Base-by-base conservation (phyloP, 2,888 invertebrate species). In the Phaedon cochleariae region DNA sequence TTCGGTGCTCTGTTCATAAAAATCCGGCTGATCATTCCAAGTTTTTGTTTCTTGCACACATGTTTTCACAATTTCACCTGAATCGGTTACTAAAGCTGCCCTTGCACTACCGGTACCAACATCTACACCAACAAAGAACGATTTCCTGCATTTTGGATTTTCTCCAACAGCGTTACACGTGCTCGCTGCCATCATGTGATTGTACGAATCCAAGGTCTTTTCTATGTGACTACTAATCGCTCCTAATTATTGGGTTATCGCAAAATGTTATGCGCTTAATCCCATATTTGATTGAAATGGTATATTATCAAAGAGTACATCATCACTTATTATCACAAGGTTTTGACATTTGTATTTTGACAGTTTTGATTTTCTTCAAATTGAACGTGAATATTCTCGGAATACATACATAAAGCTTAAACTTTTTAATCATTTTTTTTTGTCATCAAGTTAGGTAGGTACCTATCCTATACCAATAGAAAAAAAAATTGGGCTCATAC, bases 81-180 rank as follows among this genome's bases (percentile, higher is more conserved):
- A 81, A 5, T 86, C 83, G 59, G 87, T 84, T 3, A 96, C 92
- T 34, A 97, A 84, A 2, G 93, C 96, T 6, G 94, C 96, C 71
- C 98, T 86, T 0, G 89, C 95, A 84, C 97, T 96, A 12, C 92
- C 92, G 1, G 96, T 96, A 4, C 98, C 98, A 41, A 97, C 96
- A 85, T 98, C 98, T 10, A 97, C 94, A 64, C 95, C 95, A 6
- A 66, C 51, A 20, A 66, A 66, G 59, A 59, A 66, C 21, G 59
- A 10, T 18, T 20, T 48, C 26, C 45, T 18, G 26, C 20, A 41
- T 29, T 57, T 61, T n/a, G 22, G n/a, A 12, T 22, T 18, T 17
- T 20, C 12, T 10, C 22, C 15, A 22, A 57, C 45, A 17, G 57
- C 45, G 34, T 41, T 41, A 49, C 62, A 45, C 18, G 22, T 37